Conservation (phyloP, 1,140 invertebrate genomes). For the Caenorhabditis remanei region DNA sequence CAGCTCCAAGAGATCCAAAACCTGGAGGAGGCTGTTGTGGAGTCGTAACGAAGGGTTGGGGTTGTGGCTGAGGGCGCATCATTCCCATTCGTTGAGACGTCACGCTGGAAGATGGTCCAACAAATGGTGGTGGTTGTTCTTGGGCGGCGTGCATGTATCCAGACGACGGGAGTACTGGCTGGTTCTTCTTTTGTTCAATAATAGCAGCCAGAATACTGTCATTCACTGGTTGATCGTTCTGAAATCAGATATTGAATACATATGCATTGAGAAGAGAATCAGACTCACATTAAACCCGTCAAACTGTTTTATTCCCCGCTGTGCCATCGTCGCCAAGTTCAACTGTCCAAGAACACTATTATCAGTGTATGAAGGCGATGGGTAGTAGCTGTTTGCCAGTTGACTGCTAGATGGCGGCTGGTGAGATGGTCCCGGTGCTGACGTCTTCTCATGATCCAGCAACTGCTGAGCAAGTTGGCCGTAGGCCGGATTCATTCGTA, state of each 20-base stretch:
- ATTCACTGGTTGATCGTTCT: slow-evolving; percentile 6
- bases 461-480: background rate
- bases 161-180: background rate
- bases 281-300: slow-evolving; percentile 29
- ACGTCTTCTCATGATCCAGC: background rate
- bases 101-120: background rate
- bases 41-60: background rate
- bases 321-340: background rate
- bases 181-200: slow-evolving; percentile 7
- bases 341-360: slow-evolving; percentile 16
- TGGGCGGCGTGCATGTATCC: background rate
- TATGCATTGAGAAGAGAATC: background rate
- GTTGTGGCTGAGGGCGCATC: background rate
- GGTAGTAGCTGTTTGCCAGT: slow-evolving; percentile 10
- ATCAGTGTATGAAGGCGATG: slow-evolving; percentile 48
- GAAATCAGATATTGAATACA: background rate
- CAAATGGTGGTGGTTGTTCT: background rate
- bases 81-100: background rate
- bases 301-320: slow-evolving; percentile 41
- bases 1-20: background rate
- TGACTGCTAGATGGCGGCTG: background rate
- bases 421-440: background rate
- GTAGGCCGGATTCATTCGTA: background rate
- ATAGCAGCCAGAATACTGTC: background rate
- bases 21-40: slow-evolving; percentile 4